Evolutionary conservation across 2,113 vertebrate genomes (phyloP), one percentile per base, ranked within the genome.

Genomic region (Heterotilapia buettikoferi): DNA sequence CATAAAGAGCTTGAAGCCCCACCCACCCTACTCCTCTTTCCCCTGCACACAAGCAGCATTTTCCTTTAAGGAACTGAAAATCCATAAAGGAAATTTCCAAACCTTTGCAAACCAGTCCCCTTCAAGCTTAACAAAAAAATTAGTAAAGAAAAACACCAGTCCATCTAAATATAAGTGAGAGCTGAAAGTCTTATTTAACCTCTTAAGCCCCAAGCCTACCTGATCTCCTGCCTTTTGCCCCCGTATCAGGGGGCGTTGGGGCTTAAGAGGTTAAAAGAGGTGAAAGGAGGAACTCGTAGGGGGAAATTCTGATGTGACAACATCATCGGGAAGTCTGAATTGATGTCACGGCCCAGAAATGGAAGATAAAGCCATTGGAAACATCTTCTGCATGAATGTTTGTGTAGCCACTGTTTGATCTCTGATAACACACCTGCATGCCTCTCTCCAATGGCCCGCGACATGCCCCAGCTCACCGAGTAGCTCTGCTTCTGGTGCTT

Each of bases 331-430:
- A 53, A 31, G 47, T 84, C 57, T 66, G 73, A 84, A 56, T 9
- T 26, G 50, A 87, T 90, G 90, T 92, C 90, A 92, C 33, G n/a
- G 88, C 89, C 86, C 93, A 93, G 93, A 94, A 95, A 89, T 93
- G 87, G 89, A 95, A 92, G 89, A 79, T 80, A 63, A 92, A 87
- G 66, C 88, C 91, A 91, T 93, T 92, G 91, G 88, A 91, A 81
- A 76, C 66, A 80, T 57, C n/a, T 47, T 63, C 16, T 93, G 95
- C 95, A 95, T 96, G 94, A 92, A 86, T 84, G 86, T 92, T 88
- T 85, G 73, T 84, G 56, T 87, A 40, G 12, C 76, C 87, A 91
- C 89, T 45, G 50, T 87, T 83, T 91, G 82, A 85, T 73, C 82
- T 90, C 85, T 84, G 68, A 89, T 87, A 29, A 52, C 11, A 89